Conservation (phyloP, 2,888 invertebrate species). For the Parapristionchus giblindavisi region DNA sequence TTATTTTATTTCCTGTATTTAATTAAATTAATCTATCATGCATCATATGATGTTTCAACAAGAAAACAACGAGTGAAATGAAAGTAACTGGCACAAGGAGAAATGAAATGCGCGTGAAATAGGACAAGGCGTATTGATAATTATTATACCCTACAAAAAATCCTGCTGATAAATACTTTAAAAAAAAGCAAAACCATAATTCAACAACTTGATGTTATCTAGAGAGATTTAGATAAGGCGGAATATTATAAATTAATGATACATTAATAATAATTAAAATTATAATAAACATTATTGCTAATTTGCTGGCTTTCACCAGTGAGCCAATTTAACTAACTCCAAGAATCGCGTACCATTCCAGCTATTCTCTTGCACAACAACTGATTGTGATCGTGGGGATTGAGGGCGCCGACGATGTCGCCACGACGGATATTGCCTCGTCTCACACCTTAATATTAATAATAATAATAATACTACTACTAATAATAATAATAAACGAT, state of each 20-base stretch:
- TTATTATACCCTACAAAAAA: too few relatives aligned
- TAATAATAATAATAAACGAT: too few relatives aligned
- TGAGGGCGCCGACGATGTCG: constrained; percentile 62
- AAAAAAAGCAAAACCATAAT: too few relatives aligned
- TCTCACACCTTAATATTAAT: constrained; percentile 40
- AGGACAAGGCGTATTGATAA: too few relatives aligned
- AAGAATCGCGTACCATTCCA: constrained; percentile 46
- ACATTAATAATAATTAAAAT: background rate
- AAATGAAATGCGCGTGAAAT: too few relatives aligned
- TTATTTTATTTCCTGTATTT: too few relatives aligned
- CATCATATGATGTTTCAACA: background rate
- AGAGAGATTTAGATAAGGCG: too few relatives aligned
- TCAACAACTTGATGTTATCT: too few relatives aligned
- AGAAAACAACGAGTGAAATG: background rate
- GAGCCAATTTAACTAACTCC: background rate
- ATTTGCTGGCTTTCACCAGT: background rate
- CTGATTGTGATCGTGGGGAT: constrained; percentile 56
- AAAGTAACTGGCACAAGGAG: too few relatives aligned
- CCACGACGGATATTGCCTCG: constrained; percentile 46
- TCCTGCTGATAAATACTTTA: too few relatives aligned
- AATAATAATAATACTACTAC: too few relatives aligned
- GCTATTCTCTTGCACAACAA: constrained; percentile 56
- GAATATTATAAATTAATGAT: background rate
- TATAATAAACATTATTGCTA: too few relatives aligned
- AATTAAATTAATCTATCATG: background rate